Evolutionary conservation across 2,888 invertebrate genomes (phyloP), one percentile per base, ranked within the genome.

Genomic region (Lamellibrachia satsuma): DNA sequence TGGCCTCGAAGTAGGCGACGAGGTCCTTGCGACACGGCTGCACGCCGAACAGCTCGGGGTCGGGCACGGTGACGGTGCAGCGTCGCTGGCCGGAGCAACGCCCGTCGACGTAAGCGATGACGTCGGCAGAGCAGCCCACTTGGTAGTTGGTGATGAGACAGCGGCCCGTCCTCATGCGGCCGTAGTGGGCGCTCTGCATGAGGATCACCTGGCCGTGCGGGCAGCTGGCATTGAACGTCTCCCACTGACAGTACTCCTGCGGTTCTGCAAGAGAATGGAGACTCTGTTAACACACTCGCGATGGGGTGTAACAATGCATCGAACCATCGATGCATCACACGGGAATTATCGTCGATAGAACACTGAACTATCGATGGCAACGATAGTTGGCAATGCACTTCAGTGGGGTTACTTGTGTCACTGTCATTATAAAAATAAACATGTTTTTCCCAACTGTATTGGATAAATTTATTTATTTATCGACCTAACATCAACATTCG

Each of bases 21-120:
- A 94, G 93, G 75, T 94, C 94, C 60, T 93, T 92, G 90, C 93
- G 92, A 90, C 94, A 94, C 8, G 93, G 93, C 90, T 93, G 93
- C 11, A 93, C 92, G 51, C 92, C 57, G 92, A 93, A 93, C 9
- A 94, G 92, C 15, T 90, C 75, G 2, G 93, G 57, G 92, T 94
- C 94, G 9, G 94, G 94, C 15, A 94, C 92, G 51, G 91, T 57
- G 90, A 94, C 91, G 90, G 52, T 51, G 91, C 94, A 94, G 15
- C 91, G 75, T 52, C 92, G 91, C 51, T 93, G 90, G 11, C 94
- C 94, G 8, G 94, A 94, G 91, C 94, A 94, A n/a, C 93, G 92
- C 27, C 55, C 91, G 92, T 94, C 94, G 92, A 94, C 92, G 57
- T 93, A 92, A 2, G 90, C 39, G 39, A 94, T 91, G 52, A 94